Evolutionary conservation across 1,140 invertebrate genomes (phyloP).

Genomic region (Lordiphosa clarofinis): DNA sequence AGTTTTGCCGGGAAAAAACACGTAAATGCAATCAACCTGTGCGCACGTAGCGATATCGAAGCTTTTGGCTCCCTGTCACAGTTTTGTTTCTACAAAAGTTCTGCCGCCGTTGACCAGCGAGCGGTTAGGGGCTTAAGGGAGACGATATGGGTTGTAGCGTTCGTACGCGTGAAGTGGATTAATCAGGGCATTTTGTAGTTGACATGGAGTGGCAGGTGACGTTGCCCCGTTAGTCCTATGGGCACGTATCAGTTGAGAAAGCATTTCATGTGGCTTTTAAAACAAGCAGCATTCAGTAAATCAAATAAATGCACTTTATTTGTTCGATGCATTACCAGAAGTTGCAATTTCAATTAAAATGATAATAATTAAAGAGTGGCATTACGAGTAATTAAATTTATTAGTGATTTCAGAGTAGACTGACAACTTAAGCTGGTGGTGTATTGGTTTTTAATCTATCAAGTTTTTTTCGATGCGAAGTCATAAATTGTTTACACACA

Average conservation of each 20-base stretch:
- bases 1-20: constrained; percentile 33
- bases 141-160: not conserved
- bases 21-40: constrained; percentile 67
- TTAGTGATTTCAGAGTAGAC: too few relatives aligned
- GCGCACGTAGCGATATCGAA: constrained; percentile 57
- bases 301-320: constrained; percentile 19
- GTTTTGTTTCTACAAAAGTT: constrained; percentile 35
- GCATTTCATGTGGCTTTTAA: constrained; percentile 22
- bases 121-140: not conserved
- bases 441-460: too few relatives aligned
- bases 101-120: constrained; percentile 4
- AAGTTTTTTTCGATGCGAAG: too few relatives aligned
- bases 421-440: too few relatives aligned
- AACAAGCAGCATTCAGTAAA: constrained; percentile 23
- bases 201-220: constrained; percentile 28
- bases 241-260: constrained; percentile 39
- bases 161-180: constrained; percentile 39
- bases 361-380: not conserved
- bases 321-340: not conserved
- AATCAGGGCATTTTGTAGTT: constrained; percentile 51
- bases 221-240: constrained; percentile 4
- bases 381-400: too few relatives aligned
- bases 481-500: too few relatives aligned
- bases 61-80: constrained; percentile 17
- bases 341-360: not conserved